Conservation (phyloP, 2,888 invertebrate genomes). For the Callosobruchus maculatus region DNA sequence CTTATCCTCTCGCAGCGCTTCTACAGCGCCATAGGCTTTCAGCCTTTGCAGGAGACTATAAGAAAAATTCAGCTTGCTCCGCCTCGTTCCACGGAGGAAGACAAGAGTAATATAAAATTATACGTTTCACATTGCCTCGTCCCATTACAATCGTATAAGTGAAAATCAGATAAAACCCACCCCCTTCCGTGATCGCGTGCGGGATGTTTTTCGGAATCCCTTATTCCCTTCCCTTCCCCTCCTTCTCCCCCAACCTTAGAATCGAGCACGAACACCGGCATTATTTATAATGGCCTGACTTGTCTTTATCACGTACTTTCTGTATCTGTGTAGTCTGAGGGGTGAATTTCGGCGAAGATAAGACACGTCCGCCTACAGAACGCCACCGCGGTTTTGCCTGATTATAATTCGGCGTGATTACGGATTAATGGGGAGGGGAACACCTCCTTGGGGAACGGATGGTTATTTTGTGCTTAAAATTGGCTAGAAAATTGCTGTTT, state of each 20-base stretch:
- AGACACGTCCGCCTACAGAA: conserved; percentile 1
- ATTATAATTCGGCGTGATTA: background rate
- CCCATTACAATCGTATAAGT: too few relatives aligned
- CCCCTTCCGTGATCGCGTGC: background rate
- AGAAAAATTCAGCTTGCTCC: too few relatives aligned
- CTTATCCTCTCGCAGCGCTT: too few relatives aligned
- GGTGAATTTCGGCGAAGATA: background rate
- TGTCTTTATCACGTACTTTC: conserved; percentile 17
- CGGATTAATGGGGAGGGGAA: background rate
- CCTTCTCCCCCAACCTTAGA: too few relatives aligned
- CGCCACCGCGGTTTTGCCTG: background rate
- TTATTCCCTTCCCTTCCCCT: conserved; percentile 13
- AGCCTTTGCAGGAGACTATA: too few relatives aligned
- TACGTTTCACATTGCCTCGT: too few relatives aligned
- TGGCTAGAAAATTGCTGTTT: background rate
- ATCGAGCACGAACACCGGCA: conserved; percentile 34
- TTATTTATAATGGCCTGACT: conserved; percentile 40
- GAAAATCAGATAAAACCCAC: background rate
- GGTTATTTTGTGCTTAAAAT: background rate
- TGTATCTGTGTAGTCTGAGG: background rate
- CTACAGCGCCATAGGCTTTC: too few relatives aligned
- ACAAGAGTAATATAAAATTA: too few relatives aligned
- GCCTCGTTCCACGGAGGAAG: too few relatives aligned
- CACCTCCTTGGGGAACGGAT: background rate
- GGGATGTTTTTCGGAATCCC: conserved; percentile 6